Conservation (phyloP, 2,888 invertebrate species). For the Aspidapion aeneum region DNA sequence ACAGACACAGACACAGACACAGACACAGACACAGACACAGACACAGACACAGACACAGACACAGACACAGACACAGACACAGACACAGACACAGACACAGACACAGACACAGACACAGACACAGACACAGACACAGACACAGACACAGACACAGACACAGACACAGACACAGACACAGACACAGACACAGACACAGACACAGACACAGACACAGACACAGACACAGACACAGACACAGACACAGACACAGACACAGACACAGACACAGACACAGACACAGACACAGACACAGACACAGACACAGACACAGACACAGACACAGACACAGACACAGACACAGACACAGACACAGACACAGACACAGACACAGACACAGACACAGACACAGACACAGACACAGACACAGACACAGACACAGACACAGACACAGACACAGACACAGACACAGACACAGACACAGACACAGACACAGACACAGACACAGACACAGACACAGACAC, state of each 20-base stretch:
- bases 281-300: neutral
- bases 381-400: neutral
- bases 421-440: neutral
- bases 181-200: neutral
- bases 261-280: neutral
- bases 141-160: neutral
- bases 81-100: neutral
- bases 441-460: neutral
- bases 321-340: neutral
- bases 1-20: neutral
- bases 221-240: neutral
- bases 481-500: neutral
- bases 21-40: neutral
- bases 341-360: neutral
- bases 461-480: neutral
- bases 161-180: neutral
- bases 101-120: neutral
- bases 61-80: neutral
- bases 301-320: neutral
- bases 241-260: neutral
- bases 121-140: neutral
- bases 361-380: neutral
- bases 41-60: neutral
- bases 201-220: neutral
- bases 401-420: neutral